Evolutionary conservation across 2,797 vertebrate genomes (phyloP).

Genomic region (Steatocranus sp.): DNA sequence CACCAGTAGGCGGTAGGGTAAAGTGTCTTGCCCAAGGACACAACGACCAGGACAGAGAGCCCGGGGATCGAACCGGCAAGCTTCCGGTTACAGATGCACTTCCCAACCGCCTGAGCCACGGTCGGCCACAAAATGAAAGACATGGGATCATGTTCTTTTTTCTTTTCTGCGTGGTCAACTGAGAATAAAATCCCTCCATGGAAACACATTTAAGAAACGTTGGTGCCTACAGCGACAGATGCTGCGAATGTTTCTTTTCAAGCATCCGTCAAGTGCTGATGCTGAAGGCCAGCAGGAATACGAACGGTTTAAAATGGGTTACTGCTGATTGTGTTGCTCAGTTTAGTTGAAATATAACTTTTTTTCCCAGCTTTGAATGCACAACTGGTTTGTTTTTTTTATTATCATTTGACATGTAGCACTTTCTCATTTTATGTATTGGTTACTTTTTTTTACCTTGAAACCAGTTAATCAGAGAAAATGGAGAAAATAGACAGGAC

Average conservation of each 20-base stretch:
- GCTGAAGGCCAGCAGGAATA: not conserved
- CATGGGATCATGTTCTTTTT: not conserved
- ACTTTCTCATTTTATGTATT: fast-evolving
- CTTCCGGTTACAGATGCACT: too few relatives aligned
- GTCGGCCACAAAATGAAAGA: not conserved
- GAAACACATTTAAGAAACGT: not conserved
- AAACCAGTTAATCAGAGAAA: not conserved
- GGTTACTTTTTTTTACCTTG: not conserved
- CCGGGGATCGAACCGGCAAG: too few relatives aligned
- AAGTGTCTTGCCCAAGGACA: too few relatives aligned
- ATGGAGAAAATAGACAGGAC: not conserved
- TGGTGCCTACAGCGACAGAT: not conserved
- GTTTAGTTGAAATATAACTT: not conserved
- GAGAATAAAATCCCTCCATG: not conserved
- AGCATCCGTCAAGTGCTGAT: not conserved
- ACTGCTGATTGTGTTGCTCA: not conserved
- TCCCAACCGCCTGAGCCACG: too few relatives aligned
- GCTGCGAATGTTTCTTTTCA: not conserved
- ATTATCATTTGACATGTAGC: fast-evolving
- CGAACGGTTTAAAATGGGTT: not conserved
- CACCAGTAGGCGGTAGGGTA: too few relatives aligned
- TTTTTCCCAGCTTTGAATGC: not conserved
- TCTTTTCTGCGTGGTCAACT: not conserved
- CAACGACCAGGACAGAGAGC: too few relatives aligned
- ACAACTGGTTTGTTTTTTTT: not conserved